Evolutionary conservation across 1,140 invertebrate species (phyloP), one percentile per base, ranked within the genome.

Genomic region (Drosophila auraria): DNA sequence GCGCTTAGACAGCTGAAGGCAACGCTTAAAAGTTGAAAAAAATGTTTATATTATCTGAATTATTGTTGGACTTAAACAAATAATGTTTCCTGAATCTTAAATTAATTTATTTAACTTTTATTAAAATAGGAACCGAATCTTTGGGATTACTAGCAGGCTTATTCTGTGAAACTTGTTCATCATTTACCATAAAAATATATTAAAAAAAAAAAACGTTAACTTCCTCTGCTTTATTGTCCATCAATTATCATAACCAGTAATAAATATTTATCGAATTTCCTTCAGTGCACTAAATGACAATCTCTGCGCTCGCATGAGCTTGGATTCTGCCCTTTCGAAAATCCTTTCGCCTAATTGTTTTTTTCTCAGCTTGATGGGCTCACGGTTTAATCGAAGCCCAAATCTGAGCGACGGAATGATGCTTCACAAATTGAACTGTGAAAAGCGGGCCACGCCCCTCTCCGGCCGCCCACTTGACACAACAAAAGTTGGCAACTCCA

Each of bases 341-440:
- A 78, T 78, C 75, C 74, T 78, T 78, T 78, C 75, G 56, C 75
- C 45, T 78, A 78, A 78, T 78, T 78, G 75, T 78, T 78, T 76
- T 62, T 73, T 42, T 15, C 14, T 12, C 54, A 57, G 54, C 54
- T 57, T 63, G 58, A 74, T 75, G 58, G 50, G 42, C 58, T 56
- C 49, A 74, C 50, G 72, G 58, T 74, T 3, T 75, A 75, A 75
- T 75, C 70, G 72, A 65, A 51, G 38, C 42, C 44, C 14, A 65
- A 59, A 58, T 77, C 72, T 58, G 20, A 68, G 27, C 56, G 47
- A 45, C 54, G 68, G 80, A 87, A 89, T 87, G 83, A 87, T 89
- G 83, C 83, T 80, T 82, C 80, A 87, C 83, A 87, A 87, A 87
- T 87, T 89, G 80, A 83, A 87, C 80, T 78, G 83, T 80, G 64